Evolutionary conservation across 2,888 invertebrate species (phyloP), one percentile per base, ranked within the genome.

Genomic region (Catocala fraxini): DNA sequence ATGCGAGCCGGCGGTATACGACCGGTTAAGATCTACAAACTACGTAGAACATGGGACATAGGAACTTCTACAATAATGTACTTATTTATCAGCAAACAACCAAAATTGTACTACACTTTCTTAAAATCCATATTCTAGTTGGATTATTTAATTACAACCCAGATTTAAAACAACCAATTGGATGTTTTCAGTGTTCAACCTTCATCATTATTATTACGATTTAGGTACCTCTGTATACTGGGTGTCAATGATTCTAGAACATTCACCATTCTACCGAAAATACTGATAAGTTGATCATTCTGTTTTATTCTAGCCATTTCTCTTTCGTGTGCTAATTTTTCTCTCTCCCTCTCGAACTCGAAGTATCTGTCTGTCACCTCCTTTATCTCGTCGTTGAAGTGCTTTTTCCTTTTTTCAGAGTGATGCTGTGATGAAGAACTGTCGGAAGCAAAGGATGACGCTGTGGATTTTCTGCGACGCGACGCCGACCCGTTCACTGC

Each of bases 291-390:
- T 47, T 71, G 58, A 11, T 76, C 72, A 13, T 73, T 69, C 46
- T 80, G 79, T 60, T 56, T 59, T 35, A 81, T 71, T 52, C 75
- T 63, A 0, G 70, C 69, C 73, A 80, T 71, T 59, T 80, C 78
- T 57, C 76, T 59, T 59, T 78, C 75, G 49, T 77, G 74, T 1
- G 65, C 62, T 63, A 73, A 57, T 15, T 55, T 71, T 15, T 77
- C 71, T 48, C 71, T 71, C 13, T 79, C 68, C 12, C 53, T 65
- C 53, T 78, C 78, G 43, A 70, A 71, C 53, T 75, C 68, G 10
- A 80, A 51, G 42, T 70, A 75, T 57, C 61, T 74, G 3, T 76
- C 70, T 6, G 71, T 69, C 9, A 77, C 34, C 1, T 72, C 71
- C 15, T 58, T 70, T 6, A 70, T 34, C 11, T 66, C 56, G 6